Conservation (phyloP, 2,113 vertebrate genomes). For the Psilopogon haemacephalus region DNA sequence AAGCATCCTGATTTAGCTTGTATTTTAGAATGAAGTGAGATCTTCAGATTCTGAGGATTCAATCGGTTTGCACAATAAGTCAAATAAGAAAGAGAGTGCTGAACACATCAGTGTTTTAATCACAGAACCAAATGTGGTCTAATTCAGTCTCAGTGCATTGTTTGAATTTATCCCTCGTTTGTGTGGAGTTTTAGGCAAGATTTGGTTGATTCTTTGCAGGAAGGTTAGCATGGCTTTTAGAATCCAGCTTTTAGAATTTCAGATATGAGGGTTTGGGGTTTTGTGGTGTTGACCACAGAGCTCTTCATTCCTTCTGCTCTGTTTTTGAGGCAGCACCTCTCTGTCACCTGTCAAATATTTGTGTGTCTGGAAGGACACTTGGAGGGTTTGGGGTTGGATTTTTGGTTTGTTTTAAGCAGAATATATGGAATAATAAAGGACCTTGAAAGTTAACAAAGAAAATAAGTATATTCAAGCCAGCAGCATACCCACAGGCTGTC, state of each 20-base stretch:
- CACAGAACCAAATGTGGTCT: not conserved
- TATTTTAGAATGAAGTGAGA: not conserved
- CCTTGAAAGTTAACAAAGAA: not conserved
- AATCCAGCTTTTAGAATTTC: not conserved
- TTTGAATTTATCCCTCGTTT: not conserved
- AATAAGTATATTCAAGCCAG: not conserved
- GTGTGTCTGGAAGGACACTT: not conserved
- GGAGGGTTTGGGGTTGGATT: not conserved
- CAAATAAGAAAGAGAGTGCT: not conserved
- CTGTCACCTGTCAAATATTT: not conserved
- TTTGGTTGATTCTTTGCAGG: not conserved
- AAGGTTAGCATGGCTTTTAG: not conserved
- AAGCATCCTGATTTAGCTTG: not conserved
- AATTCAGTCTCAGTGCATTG: not conserved
- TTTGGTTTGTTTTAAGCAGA: not conserved
- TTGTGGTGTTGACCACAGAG: not conserved
- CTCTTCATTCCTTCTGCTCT: not conserved
- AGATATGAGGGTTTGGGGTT: not conserved
- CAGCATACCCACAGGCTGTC: not conserved
- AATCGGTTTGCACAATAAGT: rapidly evolving
- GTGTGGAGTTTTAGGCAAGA: not conserved
- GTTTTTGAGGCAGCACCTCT: not conserved
- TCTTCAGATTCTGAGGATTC: not conserved
- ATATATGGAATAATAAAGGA: not conserved
- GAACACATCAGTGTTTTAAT: not conserved